Evolutionary conservation across 2,888 invertebrate species (phyloP).

Genomic region (Apantesis nais): DNA sequence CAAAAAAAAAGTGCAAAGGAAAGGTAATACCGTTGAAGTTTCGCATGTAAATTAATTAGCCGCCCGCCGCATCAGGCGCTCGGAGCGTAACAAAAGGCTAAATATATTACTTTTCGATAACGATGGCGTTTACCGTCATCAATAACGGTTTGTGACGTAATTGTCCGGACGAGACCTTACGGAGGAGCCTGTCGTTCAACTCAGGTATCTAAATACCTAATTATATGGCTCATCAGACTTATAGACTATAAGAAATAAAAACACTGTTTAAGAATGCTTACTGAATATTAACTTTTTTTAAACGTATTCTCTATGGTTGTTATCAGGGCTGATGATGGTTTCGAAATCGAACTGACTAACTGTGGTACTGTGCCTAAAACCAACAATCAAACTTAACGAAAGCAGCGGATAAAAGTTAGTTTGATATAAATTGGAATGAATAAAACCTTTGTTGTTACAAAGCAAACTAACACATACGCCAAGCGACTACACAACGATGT

Average conservation of each 20-base stretch:
- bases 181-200: background rate
- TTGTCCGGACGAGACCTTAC: background rate
- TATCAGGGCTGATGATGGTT: background rate
- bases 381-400: too few species aligned
- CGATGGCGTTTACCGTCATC: slow-evolving; percentile 1
- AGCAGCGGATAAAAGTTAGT: background rate
- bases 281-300: background rate
- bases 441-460: background rate
- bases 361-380: too few species aligned
- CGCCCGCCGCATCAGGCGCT: background rate
- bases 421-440: background rate
- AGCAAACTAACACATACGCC: background rate
- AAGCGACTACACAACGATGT: background rate
- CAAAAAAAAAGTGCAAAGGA: background rate
- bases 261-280: background rate
- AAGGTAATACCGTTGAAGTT: background rate
- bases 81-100: background rate
- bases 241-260: background rate
- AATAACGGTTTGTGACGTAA: slow-evolving; percentile 1
- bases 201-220: background rate
- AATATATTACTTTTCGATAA: slow-evolving; percentile 3
- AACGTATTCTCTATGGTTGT: background rate
- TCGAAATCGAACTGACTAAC: background rate
- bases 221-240: background rate
- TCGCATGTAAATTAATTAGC: background rate